Percentiles rank a stretch among this genome's conserved stretches.
These are phyloP conservation scores for Allolobophora icterica DNA, from an alignment of 2,888 invertebrate genomes.

Conservation along the genomic window DNA sequence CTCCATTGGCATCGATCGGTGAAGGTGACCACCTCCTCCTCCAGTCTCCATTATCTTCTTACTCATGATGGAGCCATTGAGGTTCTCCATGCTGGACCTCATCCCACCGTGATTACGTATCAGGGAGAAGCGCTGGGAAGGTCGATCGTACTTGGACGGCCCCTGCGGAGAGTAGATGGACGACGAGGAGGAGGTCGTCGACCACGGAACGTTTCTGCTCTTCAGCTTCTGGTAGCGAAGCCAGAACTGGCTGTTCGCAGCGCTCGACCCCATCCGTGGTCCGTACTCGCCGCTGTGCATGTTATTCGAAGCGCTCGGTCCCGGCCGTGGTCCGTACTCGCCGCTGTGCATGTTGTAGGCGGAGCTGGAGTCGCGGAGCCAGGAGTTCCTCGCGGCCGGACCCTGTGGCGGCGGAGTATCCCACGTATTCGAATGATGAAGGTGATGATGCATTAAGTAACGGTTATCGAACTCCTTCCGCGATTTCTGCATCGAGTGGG, in stretches of 20 bases:
- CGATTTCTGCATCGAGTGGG: neutral
- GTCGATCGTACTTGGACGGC: neutral
- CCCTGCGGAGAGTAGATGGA: neutral
- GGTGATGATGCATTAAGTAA: neutral
- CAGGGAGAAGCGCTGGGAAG: neutral
- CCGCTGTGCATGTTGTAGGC: neutral
- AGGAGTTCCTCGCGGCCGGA: neutral
- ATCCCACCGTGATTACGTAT: neutral
- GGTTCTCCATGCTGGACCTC: neutral
- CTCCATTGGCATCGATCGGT: neutral
- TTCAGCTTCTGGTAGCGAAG: neutral
- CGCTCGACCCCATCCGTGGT: neutral
- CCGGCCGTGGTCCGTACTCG: neutral
- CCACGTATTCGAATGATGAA: neutral
- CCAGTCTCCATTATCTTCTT: neutral
- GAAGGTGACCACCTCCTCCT: neutral
- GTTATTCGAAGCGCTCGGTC: neutral
- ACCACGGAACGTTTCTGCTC: neutral
- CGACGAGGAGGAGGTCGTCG: neutral
- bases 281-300: conserved; percentile 7
- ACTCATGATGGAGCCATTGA: neutral
- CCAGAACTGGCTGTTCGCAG: neutral
- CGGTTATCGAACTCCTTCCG: conserved; percentile 26
- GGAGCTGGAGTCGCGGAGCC: neutral
- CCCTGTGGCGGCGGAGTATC: neutral